Evolutionary conservation across 37 sponge, comb jelly and placozoan species (phyloP).

Genomic region (Haliclona indistincta): DNA sequence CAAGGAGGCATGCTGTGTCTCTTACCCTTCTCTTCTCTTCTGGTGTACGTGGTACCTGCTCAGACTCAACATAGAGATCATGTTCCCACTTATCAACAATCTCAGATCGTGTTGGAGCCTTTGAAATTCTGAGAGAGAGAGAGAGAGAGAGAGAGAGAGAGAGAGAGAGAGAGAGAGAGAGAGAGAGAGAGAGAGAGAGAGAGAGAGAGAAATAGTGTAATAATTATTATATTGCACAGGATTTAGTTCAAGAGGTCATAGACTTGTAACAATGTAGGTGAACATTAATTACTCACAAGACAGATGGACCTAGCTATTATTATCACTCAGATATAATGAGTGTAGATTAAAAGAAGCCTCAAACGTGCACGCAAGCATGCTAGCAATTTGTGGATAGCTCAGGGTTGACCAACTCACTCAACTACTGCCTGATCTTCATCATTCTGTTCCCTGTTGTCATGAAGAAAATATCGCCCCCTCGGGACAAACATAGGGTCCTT

Average conservation of each 20-base stretch:
- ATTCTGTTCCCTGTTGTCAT: constrained; percentile 46
- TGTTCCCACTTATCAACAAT: constrained; percentile 53
- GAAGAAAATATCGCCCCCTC: constrained; percentile 60
- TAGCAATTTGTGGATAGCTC: too few species aligned
- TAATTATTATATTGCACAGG: background rate
- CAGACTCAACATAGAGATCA: constrained; percentile 45
- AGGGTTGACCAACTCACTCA: too few species aligned
- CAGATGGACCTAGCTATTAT: too few species aligned
- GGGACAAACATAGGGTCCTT: constrained; percentile 69
- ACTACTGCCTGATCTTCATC: constrained; percentile 42
- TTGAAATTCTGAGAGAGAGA: constrained; percentile 1
- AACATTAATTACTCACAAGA: too few species aligned
- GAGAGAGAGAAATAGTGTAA: background rate
- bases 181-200: background rate
- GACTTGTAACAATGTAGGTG: too few species aligned
- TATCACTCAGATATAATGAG: too few species aligned
- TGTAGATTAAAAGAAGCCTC: too few species aligned
- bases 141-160: background rate
- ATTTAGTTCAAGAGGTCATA: background rate
- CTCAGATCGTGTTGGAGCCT: constrained; percentile 19
- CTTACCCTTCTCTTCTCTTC: constrained; percentile 30
- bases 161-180: background rate
- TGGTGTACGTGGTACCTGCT: constrained; percentile 56
- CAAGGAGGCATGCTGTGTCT: too few species aligned
- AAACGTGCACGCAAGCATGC: too few species aligned